A percentile compares a stretch with the other conserved stretches of the same genome.
These are phyloP conservation scores for Sturnira hondurensis DNA, from an alignment of 2,113 vertebrate genomes.

Conservation along the genomic window DNA sequence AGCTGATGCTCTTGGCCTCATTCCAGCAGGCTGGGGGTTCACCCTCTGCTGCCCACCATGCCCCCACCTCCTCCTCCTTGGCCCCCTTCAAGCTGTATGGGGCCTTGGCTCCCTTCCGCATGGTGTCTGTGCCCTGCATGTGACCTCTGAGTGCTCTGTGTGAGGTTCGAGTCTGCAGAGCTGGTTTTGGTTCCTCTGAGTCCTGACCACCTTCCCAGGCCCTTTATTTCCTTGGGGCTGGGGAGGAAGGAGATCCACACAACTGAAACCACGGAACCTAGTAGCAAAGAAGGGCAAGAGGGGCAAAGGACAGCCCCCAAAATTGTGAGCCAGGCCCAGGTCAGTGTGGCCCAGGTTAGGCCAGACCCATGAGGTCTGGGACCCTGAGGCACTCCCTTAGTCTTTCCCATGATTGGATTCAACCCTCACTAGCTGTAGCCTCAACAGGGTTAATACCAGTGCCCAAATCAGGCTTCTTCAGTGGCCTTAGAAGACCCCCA, in stretches of 20 bases:
- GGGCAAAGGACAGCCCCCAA: neutral
- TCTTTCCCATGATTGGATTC: neutral
- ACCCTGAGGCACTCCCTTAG: neutral
- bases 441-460: neutral
- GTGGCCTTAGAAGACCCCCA: neutral
- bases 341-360: neutral
- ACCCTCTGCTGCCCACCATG: neutral
- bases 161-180: neutral
- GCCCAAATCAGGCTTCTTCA: neutral
- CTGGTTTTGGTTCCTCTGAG: neutral
- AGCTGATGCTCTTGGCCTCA: neutral
- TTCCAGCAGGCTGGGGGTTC: neutral
- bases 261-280: neutral
- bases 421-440: neutral
- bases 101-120: neutral
- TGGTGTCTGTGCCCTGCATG: neutral
- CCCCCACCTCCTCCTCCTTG: neutral
- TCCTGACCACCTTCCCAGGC: neutral
- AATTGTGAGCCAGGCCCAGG: neutral
- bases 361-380: neutral
- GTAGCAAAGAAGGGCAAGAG: neutral
- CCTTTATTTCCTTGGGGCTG: neutral
- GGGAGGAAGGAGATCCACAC: neutral
- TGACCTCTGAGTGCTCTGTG: neutral
- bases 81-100: neutral